Percentiles rank a stretch among this genome's conserved stretches.
Evolutionary conservation across 2,888 invertebrate species (phyloP).

Genomic region (Drosophila quasianomalipes): DNA sequence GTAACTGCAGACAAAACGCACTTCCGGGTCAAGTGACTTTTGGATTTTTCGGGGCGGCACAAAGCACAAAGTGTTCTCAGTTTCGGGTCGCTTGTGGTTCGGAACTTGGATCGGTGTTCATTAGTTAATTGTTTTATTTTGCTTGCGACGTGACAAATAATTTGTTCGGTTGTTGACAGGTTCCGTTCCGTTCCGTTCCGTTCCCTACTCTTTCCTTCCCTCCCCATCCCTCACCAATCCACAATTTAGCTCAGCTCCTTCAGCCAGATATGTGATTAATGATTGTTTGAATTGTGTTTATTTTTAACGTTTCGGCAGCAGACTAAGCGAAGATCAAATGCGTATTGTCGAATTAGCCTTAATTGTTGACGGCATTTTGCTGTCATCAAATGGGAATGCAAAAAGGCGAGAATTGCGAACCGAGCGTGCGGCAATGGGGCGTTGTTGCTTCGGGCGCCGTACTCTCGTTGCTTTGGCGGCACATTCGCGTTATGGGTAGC

Average conservation of each 20-base stretch:
- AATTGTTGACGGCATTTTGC: constrained; percentile 64
- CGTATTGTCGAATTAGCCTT: constrained; percentile 72
- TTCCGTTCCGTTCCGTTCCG: neutral
- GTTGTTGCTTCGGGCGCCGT: constrained; percentile 51
- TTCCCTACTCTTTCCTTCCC: neutral
- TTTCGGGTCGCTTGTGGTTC: constrained; percentile 31
- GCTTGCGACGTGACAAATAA: constrained; percentile 65
- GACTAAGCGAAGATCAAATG: constrained; percentile 52
- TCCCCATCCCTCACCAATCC: neutral
- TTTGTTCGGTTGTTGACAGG: constrained; percentile 28
- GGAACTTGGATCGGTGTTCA: constrained; percentile 48
- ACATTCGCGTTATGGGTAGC: constrained; percentile 31
- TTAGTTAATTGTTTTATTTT: constrained; percentile 73
- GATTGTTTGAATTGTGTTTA: constrained; percentile 62
- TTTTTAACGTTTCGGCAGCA: constrained; percentile 52
- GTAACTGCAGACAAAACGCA: constrained; percentile 25
- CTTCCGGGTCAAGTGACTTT: constrained; percentile 58
- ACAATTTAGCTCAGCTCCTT: neutral
- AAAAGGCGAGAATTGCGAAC: constrained; percentile 23
- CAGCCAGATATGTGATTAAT: constrained; percentile 62
- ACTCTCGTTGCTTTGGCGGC: constrained; percentile 49
- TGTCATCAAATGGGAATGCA: constrained; percentile 52
- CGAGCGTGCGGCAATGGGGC: constrained; percentile 36
- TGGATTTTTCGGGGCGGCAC: constrained; percentile 21
- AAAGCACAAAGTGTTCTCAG: constrained; percentile 33